Base-by-base conservation (phyloP, 2,113 vertebrate genomes). In the Chloropsis cyanopogon region DNA sequence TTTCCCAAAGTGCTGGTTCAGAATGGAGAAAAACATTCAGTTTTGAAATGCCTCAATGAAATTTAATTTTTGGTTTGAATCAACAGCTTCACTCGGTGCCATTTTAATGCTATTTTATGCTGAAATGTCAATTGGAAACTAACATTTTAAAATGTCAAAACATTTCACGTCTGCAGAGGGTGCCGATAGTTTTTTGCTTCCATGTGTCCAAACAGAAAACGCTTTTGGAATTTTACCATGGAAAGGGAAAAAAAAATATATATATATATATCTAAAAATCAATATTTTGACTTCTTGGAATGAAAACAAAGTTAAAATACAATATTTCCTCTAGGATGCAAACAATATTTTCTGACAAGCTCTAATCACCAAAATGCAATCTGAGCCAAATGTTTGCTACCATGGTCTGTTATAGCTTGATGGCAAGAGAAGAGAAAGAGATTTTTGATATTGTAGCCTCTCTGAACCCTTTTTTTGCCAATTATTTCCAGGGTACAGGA, bases 71-170 rank as follows among this genome's bases (percentile, higher is more conserved):
- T 70, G 72, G 86, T 88, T 93, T 59, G 82, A 92, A 94, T 83
- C 88, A 90, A 83, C 91, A 95, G 88, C 91, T 94, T 80, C 70
- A 33, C 80, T 90, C 17, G 1, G 85, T 93, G 93, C 88, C 88
- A 80, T 93, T 96, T 91, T 88, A 80, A 82, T 65, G 75, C 78
- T 92, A 68, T 88, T 96, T 96, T 88, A 85, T 90, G 88, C 86
- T 69, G 90, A 96, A 96, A 96, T 95, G 95, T 94, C 96, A 96
- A 85, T 92, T 90, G 94, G 90, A 95, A 96, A 90, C 82, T 90
- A 95, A 90, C 90, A 94, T 96, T 96, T 93, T 5, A 65, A 96
- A 96, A 95, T 92, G 96, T 96, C 95, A 96, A 95, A 96, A 96
- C 96, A 95, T 92, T 95, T 90, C 95, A 92, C 9, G 53, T 79